Evolutionary conservation across 1,140 invertebrate species (phyloP).

Genomic region (Atta colombica): DNA sequence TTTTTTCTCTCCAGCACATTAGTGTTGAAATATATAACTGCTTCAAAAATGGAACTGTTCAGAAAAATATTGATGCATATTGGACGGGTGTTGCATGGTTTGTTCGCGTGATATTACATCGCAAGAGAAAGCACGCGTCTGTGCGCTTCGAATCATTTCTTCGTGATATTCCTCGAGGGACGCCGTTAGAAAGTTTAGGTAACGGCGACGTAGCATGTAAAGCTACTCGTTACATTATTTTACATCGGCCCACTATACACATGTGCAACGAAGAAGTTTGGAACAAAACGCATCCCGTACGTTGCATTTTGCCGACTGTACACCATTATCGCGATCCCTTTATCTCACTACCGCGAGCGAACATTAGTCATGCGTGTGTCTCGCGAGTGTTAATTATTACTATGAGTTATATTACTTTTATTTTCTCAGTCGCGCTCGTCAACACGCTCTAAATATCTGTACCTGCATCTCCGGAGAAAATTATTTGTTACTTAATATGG

Average conservation of each 20-base stretch:
- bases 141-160: constrained; percentile 34
- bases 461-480: background rate
- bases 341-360: background rate
- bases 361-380: constrained; percentile 31
- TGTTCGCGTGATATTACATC: constrained; percentile 55
- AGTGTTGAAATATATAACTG: background rate
- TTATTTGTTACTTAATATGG: background rate
- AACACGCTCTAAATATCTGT: background rate
- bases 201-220: constrained; percentile 9
- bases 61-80: constrained; percentile 36
- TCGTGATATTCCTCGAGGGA: constrained; percentile 44
- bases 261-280: background rate
- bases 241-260: background rate
- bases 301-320: constrained; percentile 15
- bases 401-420: constrained; percentile 21
- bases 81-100: constrained; percentile 31
- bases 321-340: constrained; percentile 20
- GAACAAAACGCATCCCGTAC: constrained; percentile 17
- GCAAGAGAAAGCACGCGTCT: constrained; percentile 50
- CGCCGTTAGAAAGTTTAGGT: constrained; percentile 62
- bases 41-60: background rate
- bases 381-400: constrained; percentile 31
- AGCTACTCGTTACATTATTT: constrained; percentile 39
- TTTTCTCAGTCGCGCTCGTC: background rate
- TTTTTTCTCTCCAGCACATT: background rate